Evolutionary conservation across 2,797 vertebrate species (phyloP).

Genomic region (Arctocebus calabarensis): DNA sequence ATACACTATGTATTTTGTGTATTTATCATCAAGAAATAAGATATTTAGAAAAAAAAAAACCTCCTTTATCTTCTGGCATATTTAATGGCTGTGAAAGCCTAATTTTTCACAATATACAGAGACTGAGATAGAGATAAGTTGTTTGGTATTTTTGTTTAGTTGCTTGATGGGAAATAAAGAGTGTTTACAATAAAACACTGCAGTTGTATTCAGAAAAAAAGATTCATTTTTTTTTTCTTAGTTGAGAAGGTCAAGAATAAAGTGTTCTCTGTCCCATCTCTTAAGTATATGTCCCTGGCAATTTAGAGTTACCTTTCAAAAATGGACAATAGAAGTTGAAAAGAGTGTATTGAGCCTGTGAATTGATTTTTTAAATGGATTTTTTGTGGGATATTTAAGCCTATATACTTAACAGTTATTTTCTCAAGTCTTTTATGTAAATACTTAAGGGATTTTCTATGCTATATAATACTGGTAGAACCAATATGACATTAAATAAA

Average conservation of each 20-base stretch:
- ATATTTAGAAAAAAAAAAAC: not conserved
- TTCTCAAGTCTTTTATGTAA: slow-evolving; percentile 89
- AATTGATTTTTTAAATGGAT: slow-evolving; percentile 77
- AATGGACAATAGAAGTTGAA: slow-evolving; percentile 83
- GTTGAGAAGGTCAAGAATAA: slow-evolving; percentile 49
- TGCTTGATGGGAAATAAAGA: slow-evolving; percentile 54
- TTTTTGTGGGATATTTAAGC: slow-evolving; percentile 82
- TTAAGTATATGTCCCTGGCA: slow-evolving; percentile 32
- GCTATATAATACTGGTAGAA: slow-evolving; percentile 85
- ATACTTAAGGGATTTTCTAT: slow-evolving; percentile 90
- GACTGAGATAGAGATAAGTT: slow-evolving; percentile 1
- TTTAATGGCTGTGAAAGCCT: slow-evolving; percentile 34
- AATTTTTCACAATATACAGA: slow-evolving; percentile 41
- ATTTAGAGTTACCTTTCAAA: slow-evolving; percentile 79
- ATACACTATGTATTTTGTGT: slow-evolving; percentile 43
- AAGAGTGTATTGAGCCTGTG: slow-evolving; percentile 78
- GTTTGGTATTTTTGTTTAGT: slow-evolving; percentile 49
- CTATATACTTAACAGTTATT: slow-evolving; percentile 84
- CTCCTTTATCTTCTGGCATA: slow-evolving; percentile 17
- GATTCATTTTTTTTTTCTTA: slow-evolving; percentile 26
- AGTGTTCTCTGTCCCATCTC: slow-evolving; percentile 51
- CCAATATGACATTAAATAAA: slow-evolving; percentile 92
- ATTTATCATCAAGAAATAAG: slow-evolving; percentile 62
- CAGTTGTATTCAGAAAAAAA: slow-evolving; percentile 69
- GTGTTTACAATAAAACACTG: slow-evolving; percentile 64